phyloP scores from a whole-genome alignment of 2,888 invertebrate genomes.

The Abscondita cerata region DNA sequence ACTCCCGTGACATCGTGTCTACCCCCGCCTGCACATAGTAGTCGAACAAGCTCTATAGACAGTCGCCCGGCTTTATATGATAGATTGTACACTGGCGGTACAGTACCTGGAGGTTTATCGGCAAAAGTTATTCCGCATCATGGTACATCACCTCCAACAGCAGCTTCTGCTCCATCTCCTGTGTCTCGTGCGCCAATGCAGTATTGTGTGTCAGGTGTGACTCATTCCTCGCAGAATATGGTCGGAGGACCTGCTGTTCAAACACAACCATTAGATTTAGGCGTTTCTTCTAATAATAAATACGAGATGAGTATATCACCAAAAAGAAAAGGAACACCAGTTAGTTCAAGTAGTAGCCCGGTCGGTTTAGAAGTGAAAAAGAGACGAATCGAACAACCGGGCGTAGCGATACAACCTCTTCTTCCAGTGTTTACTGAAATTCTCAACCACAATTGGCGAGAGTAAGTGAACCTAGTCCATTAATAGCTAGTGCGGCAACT shows the following conservation, averaged over 20 bases:
- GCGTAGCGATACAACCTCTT: slow-evolving; percentile 46
- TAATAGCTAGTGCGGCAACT: slow-evolving; percentile 72
- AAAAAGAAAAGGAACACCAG: slow-evolving; percentile 68
- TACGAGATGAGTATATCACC: slow-evolving; percentile 61
- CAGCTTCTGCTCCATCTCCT: slow-evolving; percentile 57
- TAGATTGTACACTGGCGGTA: slow-evolving; percentile 47
- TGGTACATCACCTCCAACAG: slow-evolving; percentile 61
- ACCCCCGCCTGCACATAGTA: slow-evolving; percentile 66
- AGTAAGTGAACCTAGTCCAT: slow-evolving; percentile 71
- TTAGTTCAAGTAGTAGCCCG: slow-evolving; percentile 60
- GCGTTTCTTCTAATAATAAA: slow-evolving; percentile 63
- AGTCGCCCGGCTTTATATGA: slow-evolving; percentile 47
- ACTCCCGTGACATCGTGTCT: slow-evolving; percentile 53
- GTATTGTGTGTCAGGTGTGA: slow-evolving; percentile 59
- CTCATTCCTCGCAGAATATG: slow-evolving; percentile 47
- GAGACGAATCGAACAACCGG: slow-evolving; percentile 63
- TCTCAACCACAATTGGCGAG: slow-evolving; percentile 61
- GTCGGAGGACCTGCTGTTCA: slow-evolving; percentile 66
- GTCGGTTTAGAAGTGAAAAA: slow-evolving; percentile 69
- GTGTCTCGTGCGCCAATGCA: slow-evolving; percentile 59
- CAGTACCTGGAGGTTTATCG: slow-evolving; percentile 51
- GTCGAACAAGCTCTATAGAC: slow-evolving; percentile 46
- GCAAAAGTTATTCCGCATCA: slow-evolving; percentile 58
- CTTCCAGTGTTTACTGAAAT: slow-evolving; percentile 52
- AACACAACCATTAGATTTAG: slow-evolving; percentile 81